Evolutionary conservation across 1,140 invertebrate genomes (phyloP).

Genomic region (Reticulitermes speratus): DNA sequence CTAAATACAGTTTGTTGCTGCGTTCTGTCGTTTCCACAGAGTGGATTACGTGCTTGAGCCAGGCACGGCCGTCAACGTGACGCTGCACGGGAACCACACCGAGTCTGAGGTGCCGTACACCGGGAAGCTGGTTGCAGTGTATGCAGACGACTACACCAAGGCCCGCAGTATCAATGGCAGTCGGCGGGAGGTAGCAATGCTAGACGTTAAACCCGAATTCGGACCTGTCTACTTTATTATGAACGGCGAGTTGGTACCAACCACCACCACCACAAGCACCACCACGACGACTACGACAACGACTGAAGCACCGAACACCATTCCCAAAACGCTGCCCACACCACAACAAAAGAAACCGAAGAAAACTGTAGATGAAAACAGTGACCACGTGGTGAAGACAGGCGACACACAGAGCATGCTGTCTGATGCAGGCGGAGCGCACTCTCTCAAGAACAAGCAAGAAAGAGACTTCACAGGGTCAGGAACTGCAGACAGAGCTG

Average conservation of each 20-base stretch:
- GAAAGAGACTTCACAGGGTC: background rate
- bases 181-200: slow-evolving; percentile 57
- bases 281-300: slow-evolving; percentile 53
- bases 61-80: slow-evolving; percentile 77
- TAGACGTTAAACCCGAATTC: slow-evolving; percentile 64
- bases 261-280: slow-evolving; percentile 68
- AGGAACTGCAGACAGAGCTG: background rate
- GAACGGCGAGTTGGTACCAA: slow-evolving; percentile 73
- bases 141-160: slow-evolving; percentile 58
- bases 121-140: slow-evolving; percentile 66
- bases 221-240: slow-evolving; percentile 70
- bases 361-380: background rate
- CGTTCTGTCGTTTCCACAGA: slow-evolving; percentile 34
- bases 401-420: slow-evolving; percentile 25
- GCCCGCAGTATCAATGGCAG: slow-evolving; percentile 55
- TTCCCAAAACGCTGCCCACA: background rate
- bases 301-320: background rate
- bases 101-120: slow-evolving; percentile 70
- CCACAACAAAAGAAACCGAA: background rate
- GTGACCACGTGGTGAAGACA: background rate
- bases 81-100: slow-evolving; percentile 67
- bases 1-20: too few species aligned
- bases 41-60: slow-evolving; percentile 64
- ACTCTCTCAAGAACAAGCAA: slow-evolving; percentile 25
- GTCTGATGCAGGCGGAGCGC: slow-evolving; percentile 23